Base-by-base conservation (phyloP, 2,113 vertebrate genomes). In the Nyctibius bracteatus region DNA sequence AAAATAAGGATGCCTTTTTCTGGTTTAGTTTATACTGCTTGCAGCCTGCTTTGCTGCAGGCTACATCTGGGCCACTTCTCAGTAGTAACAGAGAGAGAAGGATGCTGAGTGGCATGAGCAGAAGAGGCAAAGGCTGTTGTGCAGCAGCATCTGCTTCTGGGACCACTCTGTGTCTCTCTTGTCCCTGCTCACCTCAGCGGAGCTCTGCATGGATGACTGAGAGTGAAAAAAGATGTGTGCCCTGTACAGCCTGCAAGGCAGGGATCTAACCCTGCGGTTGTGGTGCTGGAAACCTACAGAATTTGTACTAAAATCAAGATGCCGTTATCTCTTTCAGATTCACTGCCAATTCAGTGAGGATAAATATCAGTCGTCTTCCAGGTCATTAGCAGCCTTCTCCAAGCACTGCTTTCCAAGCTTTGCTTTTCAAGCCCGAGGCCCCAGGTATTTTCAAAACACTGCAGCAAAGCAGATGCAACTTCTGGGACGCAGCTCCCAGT, bases 111-210 rank as follows among this genome's bases (percentile, higher is more conserved):
- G 23, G 59, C 1, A 0, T n/a, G 63, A 92, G 43, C 72, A 88
- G 79, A 58, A 74, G 63, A 82, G 54, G 28, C 30, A 66, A 58
- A 86, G 43, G 59, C 30, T 86, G 55, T 74, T 70, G 46, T 28
- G 73, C 52, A 86, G 80, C 68, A 91, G 78, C 90, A 86, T 85
- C 90, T 94, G 90, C 85, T 93, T 58, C 91, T 89, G 91, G 89
- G 94, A 88, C 68, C 20, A 1, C 52, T 86, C 72, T 30, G 8
- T 1, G 2, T 15, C 52, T 84, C 81, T 54, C 73, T 28, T 47
- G 51, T 22, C 41, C n/a, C 46, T 57, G 77, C 70, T 72, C 86
- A 91, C 65, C 83, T 44, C 47, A 91, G 37, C 8, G 1, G 86
- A 92, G 35, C 55, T 47, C 20, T 47, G 35, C 33, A 14, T 16